Base-by-base conservation (phyloP, 2,797 vertebrate species). In the Coregonus ussuriensis region DNA sequence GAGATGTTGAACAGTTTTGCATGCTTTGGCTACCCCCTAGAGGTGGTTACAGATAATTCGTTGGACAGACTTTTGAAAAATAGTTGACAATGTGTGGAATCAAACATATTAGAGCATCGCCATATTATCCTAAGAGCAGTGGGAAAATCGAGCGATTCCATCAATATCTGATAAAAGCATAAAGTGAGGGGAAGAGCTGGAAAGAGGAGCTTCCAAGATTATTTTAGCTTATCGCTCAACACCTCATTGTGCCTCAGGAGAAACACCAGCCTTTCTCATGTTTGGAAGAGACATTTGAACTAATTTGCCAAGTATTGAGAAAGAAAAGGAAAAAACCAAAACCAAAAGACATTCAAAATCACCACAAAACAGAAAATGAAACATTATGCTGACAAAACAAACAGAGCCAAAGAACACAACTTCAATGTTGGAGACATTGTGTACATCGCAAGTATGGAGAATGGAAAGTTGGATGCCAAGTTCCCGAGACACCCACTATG, bases 401-500 rank as follows among this genome's bases (percentile, higher is more conserved):
- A 29, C 21, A 51, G 29, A 75, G 78, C 78, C 18, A 80, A 83
- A 14, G 72, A 80, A 53, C 72, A 83, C 63, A 80, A 54, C 65
- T 76, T 78, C 13, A 70, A 78, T 37, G 18, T 80, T 25, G 74
- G 71, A 35, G 74, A 80, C 73, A 16, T 81, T 41, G 79, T 83
- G 41, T 76, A 81, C 73, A 72, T 72, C 53, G 76, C 65, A 6
- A 76, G 41, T 66, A 69, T 76, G 71, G 74, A 81, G 11, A 81
- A 77, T 25, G 52, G 79, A 7, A 77, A 79, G 35, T 47, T 83
- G 37, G 77, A 85, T 77, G 9, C 83, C 4, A 77, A 11, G 66
- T 81, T 65, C 25, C 35, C 77, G 56, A 76, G 74, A 85, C 33
- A 73, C n/a, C 76, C 13, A 11, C 16, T 84, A 78, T 74, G 65